Percentiles rank a stretch among this genome's conserved stretches.
These are phyloP conservation scores for Sus cebifrons DNA, from an alignment of 2,797 vertebrate genomes.

Conservation along the genomic window DNA sequence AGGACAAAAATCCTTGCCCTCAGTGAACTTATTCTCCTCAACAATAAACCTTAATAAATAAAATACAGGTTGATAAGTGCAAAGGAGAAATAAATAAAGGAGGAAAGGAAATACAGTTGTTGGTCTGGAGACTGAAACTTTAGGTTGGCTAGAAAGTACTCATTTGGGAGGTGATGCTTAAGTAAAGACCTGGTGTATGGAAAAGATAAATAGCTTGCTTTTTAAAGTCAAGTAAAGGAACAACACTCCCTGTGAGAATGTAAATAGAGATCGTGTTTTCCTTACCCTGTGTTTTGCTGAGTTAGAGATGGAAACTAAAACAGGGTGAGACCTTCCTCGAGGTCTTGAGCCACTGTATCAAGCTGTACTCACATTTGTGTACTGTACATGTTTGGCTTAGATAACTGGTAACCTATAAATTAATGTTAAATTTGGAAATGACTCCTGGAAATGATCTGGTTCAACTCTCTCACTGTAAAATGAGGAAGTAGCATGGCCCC, in stretches of 20 bases:
- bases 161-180: background rate
- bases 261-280: background rate
- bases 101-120: background rate
- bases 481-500: background rate
- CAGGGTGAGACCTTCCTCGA: background rate
- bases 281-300: background rate
- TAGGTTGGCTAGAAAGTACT: background rate
- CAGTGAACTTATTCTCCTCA: background rate
- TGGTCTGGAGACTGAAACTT: background rate
- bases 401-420: conserved; percentile 11
- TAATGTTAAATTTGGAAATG: background rate
- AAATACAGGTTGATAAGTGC: background rate
- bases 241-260: background rate
- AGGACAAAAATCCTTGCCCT: background rate
- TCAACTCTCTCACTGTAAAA: background rate
- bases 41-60: conserved; percentile 13
- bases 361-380: background rate
- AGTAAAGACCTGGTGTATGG: background rate
- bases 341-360: background rate
- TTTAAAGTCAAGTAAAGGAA: background rate
- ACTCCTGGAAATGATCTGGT: background rate
- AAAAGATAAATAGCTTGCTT: background rate
- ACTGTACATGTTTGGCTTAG: background rate
- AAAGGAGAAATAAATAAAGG: background rate
- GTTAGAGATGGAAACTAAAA: background rate